phyloP scores from a whole-genome alignment of 2,888 invertebrate genomes.

The Perizoma affinitatum region DNA sequence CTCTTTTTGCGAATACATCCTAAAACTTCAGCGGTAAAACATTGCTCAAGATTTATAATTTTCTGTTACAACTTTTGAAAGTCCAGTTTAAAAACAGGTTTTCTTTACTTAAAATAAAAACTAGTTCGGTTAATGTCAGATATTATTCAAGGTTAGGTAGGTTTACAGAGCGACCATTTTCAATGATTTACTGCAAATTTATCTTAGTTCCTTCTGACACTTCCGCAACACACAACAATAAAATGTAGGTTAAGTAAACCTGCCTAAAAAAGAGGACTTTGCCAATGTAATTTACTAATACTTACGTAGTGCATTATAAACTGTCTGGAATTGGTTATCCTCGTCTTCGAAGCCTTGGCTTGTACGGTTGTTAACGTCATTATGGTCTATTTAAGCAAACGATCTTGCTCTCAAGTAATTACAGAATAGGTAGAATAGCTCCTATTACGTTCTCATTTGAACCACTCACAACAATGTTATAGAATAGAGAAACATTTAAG shows the following conservation, averaged over 20 bases:
- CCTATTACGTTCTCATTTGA: neutral
- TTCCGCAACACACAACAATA: neutral
- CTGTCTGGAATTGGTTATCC: slow-evolving; percentile 28
- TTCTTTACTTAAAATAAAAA: too few relatives aligned
- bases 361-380: slow-evolving; percentile 18
- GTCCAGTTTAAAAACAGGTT: neutral
- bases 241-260: too few relatives aligned
- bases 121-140: neutral
- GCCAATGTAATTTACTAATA: too few relatives aligned
- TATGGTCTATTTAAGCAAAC: slow-evolving; percentile 21
- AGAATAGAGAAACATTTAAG: neutral
- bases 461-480: neutral
- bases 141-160: slow-evolving; percentile 1
- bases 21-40: too few relatives aligned
- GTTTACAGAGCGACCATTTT: neutral
- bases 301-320: slow-evolving; percentile 3
- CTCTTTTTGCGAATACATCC: too few relatives aligned
- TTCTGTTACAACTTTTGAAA: neutral
- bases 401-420: slow-evolving; percentile 12
- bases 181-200: neutral
- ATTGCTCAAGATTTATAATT: too few relatives aligned
- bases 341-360: slow-evolving; percentile 38
- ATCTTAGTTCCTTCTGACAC: slow-evolving; percentile 5
- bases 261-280: too few relatives aligned
- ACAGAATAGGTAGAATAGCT: neutral